A percentile compares a stretch with the other conserved stretches of the same genome.
Conservation (phyloP, 2,888 invertebrate genomes). For the Sphaerophoria rueppellii region DNA sequence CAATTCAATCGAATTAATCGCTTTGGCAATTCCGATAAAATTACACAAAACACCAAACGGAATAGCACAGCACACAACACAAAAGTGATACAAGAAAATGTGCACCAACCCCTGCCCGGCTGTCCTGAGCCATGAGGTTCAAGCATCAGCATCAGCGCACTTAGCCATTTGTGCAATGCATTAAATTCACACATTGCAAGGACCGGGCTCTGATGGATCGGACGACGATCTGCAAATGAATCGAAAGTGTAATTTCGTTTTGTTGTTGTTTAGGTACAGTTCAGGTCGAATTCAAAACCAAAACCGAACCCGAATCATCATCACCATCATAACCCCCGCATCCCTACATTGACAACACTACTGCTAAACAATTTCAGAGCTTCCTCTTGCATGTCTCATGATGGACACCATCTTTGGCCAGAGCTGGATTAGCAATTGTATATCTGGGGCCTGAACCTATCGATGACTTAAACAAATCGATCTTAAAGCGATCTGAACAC, state of each 20-base stretch:
- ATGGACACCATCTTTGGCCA: not conserved
- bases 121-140: constrained; percentile 1
- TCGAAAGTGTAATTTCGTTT: constrained; percentile 64
- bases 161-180: constrained; percentile 61
- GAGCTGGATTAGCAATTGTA: too few species aligned
- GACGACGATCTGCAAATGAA: constrained; percentile 44
- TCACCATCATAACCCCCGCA: constrained; percentile 30
- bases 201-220: too few species aligned
- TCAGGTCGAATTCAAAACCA: constrained; percentile 29
- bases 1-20: constrained; percentile 66
- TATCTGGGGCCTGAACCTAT: too few species aligned
- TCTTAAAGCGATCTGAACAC: too few species aligned
- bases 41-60: constrained; percentile 69
- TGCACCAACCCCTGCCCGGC: not conserved
- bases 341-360: constrained; percentile 70
- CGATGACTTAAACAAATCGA: too few species aligned
- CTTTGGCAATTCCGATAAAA: constrained; percentile 63
- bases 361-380: constrained; percentile 65
- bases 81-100: constrained; percentile 29
- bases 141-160: constrained; percentile 25
- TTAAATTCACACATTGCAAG: constrained; percentile 57
- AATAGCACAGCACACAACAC: constrained; percentile 26
- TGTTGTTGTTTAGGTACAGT: constrained; percentile 3
- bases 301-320: constrained; percentile 56
- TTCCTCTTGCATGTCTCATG: constrained; percentile 3